Conservation (phyloP, 2,888 invertebrate species). For the Monoplex corrugatus region DNA sequence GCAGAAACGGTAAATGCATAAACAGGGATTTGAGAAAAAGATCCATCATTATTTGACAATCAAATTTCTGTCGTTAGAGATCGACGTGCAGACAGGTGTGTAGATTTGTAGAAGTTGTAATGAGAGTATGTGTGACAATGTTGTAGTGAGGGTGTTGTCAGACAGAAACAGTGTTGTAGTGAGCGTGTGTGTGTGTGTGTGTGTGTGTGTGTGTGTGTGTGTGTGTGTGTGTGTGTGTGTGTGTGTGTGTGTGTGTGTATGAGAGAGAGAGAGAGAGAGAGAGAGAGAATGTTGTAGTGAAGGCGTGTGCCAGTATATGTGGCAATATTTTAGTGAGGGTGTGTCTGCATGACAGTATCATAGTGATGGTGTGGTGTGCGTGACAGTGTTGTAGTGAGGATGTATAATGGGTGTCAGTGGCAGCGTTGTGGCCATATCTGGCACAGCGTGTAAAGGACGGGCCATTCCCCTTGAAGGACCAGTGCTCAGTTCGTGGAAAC, state of each 20-base stretch:
- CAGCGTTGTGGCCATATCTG: too few relatives aligned
- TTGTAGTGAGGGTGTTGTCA: not conserved
- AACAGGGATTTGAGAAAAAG: too few relatives aligned
- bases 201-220: not conserved
- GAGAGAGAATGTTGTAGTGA: not conserved
- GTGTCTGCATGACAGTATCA: not conserved
- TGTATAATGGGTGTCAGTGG: not conserved
- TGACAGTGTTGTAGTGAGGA: not conserved
- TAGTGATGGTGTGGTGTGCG: not conserved
- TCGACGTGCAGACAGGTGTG: too few relatives aligned
- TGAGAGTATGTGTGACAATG: too few relatives aligned
- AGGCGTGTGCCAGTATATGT: conserved; percentile 9
- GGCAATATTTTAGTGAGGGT: not conserved
- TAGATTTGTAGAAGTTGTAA: too few relatives aligned
- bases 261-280: not conserved
- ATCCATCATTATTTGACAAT: too few relatives aligned
- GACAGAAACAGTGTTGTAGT: not conserved
- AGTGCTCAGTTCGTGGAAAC: too few relatives aligned
- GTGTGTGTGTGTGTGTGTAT: conserved; percentile 7
- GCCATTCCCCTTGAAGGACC: too few relatives aligned
- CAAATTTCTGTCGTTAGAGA: too few relatives aligned
- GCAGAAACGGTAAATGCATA: too few relatives aligned
- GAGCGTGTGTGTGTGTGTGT: not conserved
- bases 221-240: conserved; percentile 17
- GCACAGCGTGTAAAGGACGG: too few relatives aligned